Evolutionary conservation across 2,113 vertebrate genomes (phyloP), one percentile per base, ranked within the genome.

Genomic region (Casuarius casuarius): DNA sequence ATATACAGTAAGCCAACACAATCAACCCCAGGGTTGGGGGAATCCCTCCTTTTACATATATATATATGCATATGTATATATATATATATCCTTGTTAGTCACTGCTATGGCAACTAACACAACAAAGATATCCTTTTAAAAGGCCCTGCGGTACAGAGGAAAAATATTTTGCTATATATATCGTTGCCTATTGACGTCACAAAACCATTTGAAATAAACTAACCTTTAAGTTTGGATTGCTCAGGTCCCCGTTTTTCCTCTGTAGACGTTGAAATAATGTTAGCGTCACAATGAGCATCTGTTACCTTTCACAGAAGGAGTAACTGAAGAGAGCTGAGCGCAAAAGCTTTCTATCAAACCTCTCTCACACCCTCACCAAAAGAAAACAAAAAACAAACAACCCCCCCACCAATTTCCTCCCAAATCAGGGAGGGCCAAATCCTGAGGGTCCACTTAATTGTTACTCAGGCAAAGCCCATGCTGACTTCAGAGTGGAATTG

Each of bases 111-210:
- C 94, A 97, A 97, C 95, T 78, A 76, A 82, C 73, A 93, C 87
- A 97, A 97, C 93, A 97, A 94, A 97, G 94, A 97, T 96, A 92
- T 78, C 80, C 90, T 97, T 96, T 97, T 95, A 96, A 97, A 97
- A 97, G 79, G 90, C 65, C 59, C 58, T 84, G 93, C 8, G 56
- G 92, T 90, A 88, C 97, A 90, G 68, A 96, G 85, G 94, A 94
- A 96, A 97, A 97, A 96, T 96, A 97, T 95, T 97, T 96, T 89
- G 92, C 95, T 97, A 97, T 94, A 95, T 96, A 96, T 96, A 97
- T 92, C 94, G 2, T 90, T 7, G 81, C 86, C 76, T 86, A 95
- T 85, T 96, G 94, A 93, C 81, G 52, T 97, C 95, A 93, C 84
- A 90, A 97, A 96, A 95, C 93, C 92, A 94, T 90, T 95, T 93